Evolutionary conservation across 2,888 invertebrate genomes (phyloP).

Genomic region (Mythimna pallens): DNA sequence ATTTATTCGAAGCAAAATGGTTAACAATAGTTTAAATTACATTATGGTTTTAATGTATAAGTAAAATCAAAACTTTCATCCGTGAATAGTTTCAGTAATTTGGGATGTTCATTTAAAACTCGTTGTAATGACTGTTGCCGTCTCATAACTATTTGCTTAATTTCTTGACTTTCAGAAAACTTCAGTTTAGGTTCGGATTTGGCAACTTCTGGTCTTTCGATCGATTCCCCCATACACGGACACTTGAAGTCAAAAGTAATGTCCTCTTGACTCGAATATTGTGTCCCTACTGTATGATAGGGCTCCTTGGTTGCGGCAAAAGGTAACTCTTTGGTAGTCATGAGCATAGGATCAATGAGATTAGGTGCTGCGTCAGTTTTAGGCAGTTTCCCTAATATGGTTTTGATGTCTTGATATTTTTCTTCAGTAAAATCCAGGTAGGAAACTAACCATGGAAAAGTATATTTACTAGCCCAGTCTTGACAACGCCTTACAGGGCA

Average conservation of each 20-base stretch:
- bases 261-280: slow-evolving; percentile 83
- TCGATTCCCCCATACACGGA: slow-evolving; percentile 69
- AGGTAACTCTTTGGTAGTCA: slow-evolving; percentile 73
- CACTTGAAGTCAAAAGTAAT: slow-evolving; percentile 69
- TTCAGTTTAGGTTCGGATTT: slow-evolving; percentile 42
- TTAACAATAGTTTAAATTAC: slow-evolving; percentile 26
- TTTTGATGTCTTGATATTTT: slow-evolving; percentile 78
- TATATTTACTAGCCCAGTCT: slow-evolving; percentile 67
- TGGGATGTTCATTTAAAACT: slow-evolving; percentile 77
- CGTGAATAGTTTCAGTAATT: slow-evolving; percentile 81
- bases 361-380: slow-evolving; percentile 60
- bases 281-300: slow-evolving; percentile 76
- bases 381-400: slow-evolving; percentile 70
- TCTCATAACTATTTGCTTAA: slow-evolving; percentile 69
- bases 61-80: slow-evolving; percentile 82
- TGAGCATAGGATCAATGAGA: slow-evolving; percentile 71
- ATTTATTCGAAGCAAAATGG: slow-evolving; percentile 35
- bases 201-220: slow-evolving; percentile 16
- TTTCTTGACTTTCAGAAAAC: slow-evolving; percentile 59
- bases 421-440: slow-evolving; percentile 83
- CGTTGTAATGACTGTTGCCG: slow-evolving; percentile 76
- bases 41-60: slow-evolving; percentile 53
- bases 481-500: slow-evolving; percentile 77
- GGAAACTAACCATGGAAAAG: slow-evolving; percentile 75
- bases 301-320: slow-evolving; percentile 79